Evolutionary conservation across 2,797 vertebrate genomes (phyloP).

Genomic region (Pantherophis alleghaniensis): DNA sequence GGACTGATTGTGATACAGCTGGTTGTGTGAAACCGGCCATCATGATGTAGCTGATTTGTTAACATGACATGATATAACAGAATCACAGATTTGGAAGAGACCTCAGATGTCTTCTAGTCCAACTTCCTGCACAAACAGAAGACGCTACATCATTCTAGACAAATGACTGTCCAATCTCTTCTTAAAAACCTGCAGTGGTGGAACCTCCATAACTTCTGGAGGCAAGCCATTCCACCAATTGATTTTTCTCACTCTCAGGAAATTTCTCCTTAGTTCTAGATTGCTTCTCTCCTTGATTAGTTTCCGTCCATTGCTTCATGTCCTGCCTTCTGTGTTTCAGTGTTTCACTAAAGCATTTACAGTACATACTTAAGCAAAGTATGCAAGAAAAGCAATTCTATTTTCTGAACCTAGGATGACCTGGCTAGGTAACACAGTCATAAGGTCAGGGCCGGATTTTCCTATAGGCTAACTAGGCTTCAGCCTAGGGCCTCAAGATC

Average conservation of each 20-base stretch:
- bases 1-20: background rate
- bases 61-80: background rate
- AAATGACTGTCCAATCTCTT: too few species aligned
- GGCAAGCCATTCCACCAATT: background rate
- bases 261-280: background rate
- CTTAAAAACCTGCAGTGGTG: too few species aligned
- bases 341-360: background rate
- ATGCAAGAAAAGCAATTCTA: background rate
- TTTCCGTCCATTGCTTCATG: background rate
- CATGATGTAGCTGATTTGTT: background rate
- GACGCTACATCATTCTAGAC: too few species aligned
- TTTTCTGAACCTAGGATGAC: background rate
- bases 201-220: too few species aligned
- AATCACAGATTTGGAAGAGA: background rate
- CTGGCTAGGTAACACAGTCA: background rate
- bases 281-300: background rate
- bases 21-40: background rate
- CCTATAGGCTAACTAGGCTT: too few species aligned
- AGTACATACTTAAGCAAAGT: background rate
- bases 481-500: too few species aligned
- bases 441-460: too few species aligned
- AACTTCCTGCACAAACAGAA: too few species aligned
- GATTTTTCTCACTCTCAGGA: background rate
- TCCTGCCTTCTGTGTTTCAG: background rate
- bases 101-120: background rate